Percentiles rank a stretch among this genome's conserved stretches.
Conservation (phyloP, 2,797 vertebrate species). For the Gymnopithys bicolor region DNA sequence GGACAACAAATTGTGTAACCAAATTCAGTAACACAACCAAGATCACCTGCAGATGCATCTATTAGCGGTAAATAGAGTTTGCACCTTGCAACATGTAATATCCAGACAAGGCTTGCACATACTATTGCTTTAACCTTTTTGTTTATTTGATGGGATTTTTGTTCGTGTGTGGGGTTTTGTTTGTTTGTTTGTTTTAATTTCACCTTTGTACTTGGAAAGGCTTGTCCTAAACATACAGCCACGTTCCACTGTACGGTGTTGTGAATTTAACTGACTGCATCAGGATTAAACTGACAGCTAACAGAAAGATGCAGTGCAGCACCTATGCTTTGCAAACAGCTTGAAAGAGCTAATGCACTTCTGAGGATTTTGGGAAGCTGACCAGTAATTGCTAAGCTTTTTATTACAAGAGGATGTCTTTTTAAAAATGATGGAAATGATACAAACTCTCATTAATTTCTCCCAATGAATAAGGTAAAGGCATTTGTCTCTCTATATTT, state of each 20-base stretch:
- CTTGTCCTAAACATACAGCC: background rate
- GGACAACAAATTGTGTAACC: background rate
- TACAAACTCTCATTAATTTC: background rate
- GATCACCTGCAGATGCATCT: background rate
- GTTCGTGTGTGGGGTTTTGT: too few species aligned
- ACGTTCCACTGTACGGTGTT: background rate
- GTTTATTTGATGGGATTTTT: background rate
- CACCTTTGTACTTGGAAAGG: background rate
- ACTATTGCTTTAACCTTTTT: background rate
- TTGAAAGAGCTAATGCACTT: background rate
- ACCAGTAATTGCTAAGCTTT: background rate
- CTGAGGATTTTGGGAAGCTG: background rate
- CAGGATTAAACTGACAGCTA: background rate
- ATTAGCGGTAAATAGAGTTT: background rate
- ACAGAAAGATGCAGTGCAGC: background rate
- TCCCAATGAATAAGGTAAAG: background rate
- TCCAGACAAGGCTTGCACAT: background rate
- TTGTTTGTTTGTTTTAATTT: background rate
- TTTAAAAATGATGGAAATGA: background rate
- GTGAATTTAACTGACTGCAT: background rate
- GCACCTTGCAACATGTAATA: accelerated
- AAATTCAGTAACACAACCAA: background rate
- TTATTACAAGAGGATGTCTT: background rate
- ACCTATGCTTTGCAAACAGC: background rate
- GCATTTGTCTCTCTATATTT: background rate